phyloP scores from a whole-genome alignment of 2,113 vertebrate species.

The Cephalopterus ornatus region DNA sequence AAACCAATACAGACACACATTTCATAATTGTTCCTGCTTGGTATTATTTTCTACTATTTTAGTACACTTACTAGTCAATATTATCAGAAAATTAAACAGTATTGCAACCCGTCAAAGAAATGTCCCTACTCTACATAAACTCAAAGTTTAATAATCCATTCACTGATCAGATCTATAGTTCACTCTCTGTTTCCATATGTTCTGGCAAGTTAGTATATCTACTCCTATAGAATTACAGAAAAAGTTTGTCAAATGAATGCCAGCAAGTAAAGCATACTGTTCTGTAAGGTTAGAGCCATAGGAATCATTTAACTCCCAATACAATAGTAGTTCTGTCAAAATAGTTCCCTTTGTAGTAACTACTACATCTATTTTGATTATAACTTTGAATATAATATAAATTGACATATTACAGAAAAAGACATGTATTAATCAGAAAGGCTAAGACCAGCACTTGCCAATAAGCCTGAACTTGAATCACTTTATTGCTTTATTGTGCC shows the following conservation, averaged over 20 bases:
- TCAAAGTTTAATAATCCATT: neutral
- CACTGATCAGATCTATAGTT: neutral
- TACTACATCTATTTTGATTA: neutral
- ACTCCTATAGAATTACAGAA: neutral
- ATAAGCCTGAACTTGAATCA: neutral
- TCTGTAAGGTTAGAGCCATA: neutral
- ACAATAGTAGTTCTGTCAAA: neutral
- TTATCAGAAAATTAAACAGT: neutral
- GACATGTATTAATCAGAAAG: slow-evolving; percentile 9
- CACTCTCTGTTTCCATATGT: neutral
- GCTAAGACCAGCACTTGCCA: neutral
- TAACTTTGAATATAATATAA: slow-evolving; percentile 43
- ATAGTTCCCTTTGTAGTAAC: neutral
- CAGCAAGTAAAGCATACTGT: neutral
- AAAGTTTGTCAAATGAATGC: neutral
- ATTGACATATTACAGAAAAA: slow-evolving; percentile 24
- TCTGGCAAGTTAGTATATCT: neutral
- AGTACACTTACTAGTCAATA: neutral
- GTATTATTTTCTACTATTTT: neutral
- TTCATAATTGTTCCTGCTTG: neutral
- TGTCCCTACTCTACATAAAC: neutral
- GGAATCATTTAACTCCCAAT: neutral
- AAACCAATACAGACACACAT: neutral
- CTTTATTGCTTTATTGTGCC: slow-evolving; percentile 29
- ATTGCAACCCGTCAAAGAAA: neutral